A percentile compares a stretch with the other conserved stretches of the same genome.
Evolutionary conservation across 2,797 vertebrate species (phyloP).

Genomic region (Vultur gryphus): DNA sequence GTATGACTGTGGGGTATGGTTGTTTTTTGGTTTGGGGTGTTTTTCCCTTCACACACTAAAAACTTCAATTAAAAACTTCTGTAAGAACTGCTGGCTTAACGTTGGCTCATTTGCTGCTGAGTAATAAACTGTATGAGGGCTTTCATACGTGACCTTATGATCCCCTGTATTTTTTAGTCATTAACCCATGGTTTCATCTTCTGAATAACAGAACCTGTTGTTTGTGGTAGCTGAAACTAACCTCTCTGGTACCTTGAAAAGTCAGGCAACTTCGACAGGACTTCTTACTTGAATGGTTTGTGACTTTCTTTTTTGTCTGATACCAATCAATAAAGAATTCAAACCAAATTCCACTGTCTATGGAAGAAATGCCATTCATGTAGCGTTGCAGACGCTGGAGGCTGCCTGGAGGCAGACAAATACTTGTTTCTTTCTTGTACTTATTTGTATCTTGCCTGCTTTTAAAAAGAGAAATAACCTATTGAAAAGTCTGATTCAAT

Average conservation of each 20-base stretch:
- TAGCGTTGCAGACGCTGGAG: not conserved
- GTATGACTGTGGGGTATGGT: not conserved
- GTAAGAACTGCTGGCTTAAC: not conserved
- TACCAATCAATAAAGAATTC: not conserved
- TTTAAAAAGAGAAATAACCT: constrained; percentile 19
- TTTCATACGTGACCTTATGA: not conserved
- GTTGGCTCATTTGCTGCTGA: not conserved
- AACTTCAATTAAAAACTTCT: not conserved
- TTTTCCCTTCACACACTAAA: not conserved
- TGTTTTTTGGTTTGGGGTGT: not conserved
- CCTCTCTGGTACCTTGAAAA: not conserved
- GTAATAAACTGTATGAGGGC: not conserved
- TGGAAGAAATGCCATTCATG: not conserved
- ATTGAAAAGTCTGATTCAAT: not conserved
- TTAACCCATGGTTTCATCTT: not conserved
- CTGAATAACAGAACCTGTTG: not conserved
- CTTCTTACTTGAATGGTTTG: not conserved
- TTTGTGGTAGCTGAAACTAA: not conserved
- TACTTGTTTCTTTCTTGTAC: not conserved
- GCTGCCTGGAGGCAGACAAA: not conserved
- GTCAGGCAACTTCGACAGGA: not conserved
- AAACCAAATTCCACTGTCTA: not conserved
- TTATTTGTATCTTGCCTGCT: not conserved
- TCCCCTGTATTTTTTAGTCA: not conserved
- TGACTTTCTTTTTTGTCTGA: not conserved